Evolutionary conservation across 2,113 vertebrate species (phyloP).

Genomic region (Turdus rufiventris): DNA sequence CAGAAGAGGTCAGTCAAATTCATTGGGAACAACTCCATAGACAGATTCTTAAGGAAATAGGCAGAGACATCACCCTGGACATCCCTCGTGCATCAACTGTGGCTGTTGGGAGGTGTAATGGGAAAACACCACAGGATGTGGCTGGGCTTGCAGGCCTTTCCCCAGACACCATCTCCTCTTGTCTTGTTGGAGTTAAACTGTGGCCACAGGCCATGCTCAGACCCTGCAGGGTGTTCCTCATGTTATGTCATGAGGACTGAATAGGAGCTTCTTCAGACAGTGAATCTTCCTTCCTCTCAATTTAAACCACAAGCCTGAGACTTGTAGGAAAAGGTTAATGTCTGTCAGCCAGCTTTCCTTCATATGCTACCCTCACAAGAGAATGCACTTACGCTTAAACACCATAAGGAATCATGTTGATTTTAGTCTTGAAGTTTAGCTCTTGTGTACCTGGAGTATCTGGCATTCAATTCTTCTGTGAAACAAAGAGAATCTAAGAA

Average conservation of each 20-base stretch:
- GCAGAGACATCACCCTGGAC: neutral
- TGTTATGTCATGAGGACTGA: neutral
- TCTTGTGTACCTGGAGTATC: neutral
- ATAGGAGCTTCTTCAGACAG: neutral
- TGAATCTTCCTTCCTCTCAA: neutral
- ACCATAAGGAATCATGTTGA: neutral
- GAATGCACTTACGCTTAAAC: neutral
- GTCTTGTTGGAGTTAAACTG: accelerated
- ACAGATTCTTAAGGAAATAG: neutral
- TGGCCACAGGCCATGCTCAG: neutral
- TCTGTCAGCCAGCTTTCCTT: neutral
- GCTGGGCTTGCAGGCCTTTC: neutral
- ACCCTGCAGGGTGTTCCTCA: neutral
- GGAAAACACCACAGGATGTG: neutral
- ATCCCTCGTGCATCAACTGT: neutral
- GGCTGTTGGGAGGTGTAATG: neutral
- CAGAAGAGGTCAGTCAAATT: neutral
- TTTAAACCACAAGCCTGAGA: neutral
- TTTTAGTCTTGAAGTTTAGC: neutral
- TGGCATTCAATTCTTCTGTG: neutral
- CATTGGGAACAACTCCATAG: neutral
- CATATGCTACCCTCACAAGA: neutral
- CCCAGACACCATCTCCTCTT: neutral
- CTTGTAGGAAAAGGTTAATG: neutral
- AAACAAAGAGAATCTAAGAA: neutral